Percentiles rank a stretch among this genome's conserved stretches.
Conservation (phyloP, 2,797 vertebrate species). For the Acanthurus tractus region DNA sequence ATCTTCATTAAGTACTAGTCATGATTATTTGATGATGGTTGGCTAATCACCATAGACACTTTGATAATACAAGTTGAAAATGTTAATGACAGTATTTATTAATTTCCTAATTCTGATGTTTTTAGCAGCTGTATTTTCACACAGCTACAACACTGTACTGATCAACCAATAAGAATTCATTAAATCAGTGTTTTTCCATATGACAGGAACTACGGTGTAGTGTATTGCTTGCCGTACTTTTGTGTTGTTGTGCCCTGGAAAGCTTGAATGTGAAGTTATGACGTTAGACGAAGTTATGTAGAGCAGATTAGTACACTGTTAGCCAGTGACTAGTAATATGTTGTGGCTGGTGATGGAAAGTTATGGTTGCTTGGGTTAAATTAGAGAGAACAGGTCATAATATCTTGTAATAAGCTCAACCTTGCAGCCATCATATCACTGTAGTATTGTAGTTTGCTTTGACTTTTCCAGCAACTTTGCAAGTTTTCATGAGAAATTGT, state of each 20-base stretch:
- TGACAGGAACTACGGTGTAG: background rate
- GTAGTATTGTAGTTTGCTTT: background rate
- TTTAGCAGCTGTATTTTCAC: background rate
- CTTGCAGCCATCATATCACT: background rate
- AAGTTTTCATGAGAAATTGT: background rate
- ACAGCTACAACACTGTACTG: background rate
- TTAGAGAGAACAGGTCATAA: background rate
- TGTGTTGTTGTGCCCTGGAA: background rate
- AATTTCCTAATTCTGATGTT: background rate
- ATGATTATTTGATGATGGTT: background rate
- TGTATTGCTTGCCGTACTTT: background rate
- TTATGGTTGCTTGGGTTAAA: background rate
- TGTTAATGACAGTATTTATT: too few species aligned
- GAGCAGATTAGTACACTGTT: background rate
- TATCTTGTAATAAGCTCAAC: conserved; percentile 1
- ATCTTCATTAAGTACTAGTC: background rate
- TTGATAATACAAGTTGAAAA: background rate
- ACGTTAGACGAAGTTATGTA: background rate
- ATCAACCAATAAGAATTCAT: background rate
- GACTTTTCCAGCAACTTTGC: background rate
- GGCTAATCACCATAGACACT: background rate
- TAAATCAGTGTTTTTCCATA: background rate
- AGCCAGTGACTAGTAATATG: background rate
- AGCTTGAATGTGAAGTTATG: background rate
- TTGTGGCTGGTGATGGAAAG: conserved; percentile 6